Conservation (phyloP, 2,113 vertebrate species). For the Sinocyclocheilus anophthalmus region DNA sequence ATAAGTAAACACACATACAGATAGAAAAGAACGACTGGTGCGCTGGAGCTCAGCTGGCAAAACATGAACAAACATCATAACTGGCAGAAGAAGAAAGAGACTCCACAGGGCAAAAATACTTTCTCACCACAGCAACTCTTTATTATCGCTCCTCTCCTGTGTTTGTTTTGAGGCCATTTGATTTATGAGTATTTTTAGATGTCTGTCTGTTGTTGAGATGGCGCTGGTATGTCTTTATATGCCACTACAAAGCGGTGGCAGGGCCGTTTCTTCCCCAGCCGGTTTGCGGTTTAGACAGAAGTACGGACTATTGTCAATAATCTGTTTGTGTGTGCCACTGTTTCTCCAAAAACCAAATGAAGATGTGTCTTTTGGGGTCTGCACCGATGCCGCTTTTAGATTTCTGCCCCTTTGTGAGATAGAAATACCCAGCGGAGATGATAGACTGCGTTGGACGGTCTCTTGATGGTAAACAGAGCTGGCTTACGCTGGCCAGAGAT, state of each 20-base stretch:
- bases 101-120: slow-evolving; percentile 52
- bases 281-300: slow-evolving; percentile 66
- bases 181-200: slow-evolving; percentile 72
- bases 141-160: slow-evolving; percentile 64
- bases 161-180: slow-evolving; percentile 74
- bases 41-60: slow-evolving; percentile 59
- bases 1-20: no score
- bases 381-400: slow-evolving; percentile 41
- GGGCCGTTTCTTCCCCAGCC: slow-evolving; percentile 66
- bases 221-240: slow-evolving; percentile 77
- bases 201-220: slow-evolving; percentile 70
- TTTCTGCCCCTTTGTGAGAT: slow-evolving; percentile 41
- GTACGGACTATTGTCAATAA: slow-evolving; percentile 71
- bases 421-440: slow-evolving; percentile 60
- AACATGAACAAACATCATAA: slow-evolving; percentile 70
- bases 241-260: slow-evolving; percentile 68
- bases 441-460: slow-evolving; percentile 55
- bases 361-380: slow-evolving; percentile 60
- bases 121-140: slow-evolving; percentile 74
- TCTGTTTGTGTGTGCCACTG: slow-evolving; percentile 71
- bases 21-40: not conserved
- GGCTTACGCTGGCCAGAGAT: slow-evolving; percentile 57
- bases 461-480: slow-evolving; percentile 59
- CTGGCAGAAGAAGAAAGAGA: slow-evolving; percentile 75
- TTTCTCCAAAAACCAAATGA: slow-evolving; percentile 67